These are phyloP conservation scores for Perca flavescens DNA, from an alignment of 2,113 vertebrate genomes.

Conservation along the genomic window DNA sequence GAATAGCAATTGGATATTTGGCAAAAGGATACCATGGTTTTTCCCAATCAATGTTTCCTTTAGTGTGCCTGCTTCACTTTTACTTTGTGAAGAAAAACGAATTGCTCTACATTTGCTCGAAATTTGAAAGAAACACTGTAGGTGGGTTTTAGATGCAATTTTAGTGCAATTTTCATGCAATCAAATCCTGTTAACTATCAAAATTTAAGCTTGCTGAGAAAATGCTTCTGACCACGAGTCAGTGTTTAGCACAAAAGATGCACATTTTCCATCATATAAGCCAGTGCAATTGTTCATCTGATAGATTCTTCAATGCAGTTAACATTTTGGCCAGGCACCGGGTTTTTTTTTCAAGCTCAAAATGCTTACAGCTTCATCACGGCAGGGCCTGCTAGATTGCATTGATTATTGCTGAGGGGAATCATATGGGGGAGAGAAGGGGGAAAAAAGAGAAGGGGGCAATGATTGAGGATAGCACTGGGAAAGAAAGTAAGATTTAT, in stretches of 20 bases:
- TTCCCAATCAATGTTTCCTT: not conserved
- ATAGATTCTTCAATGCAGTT: constrained; percentile 19
- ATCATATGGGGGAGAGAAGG: constrained; percentile 9
- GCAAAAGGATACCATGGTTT: not conserved
- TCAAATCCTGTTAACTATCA: not conserved
- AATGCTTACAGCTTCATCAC: constrained; percentile 33
- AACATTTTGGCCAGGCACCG: not conserved
- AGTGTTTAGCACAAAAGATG: not conserved
- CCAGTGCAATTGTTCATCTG: constrained; percentile 11
- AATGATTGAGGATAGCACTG: constrained; percentile 2
- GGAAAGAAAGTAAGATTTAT: constrained; percentile 33
- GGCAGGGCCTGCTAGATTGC: constrained; percentile 8
- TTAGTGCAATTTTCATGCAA: not conserved
- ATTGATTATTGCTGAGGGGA: constrained; percentile 50
- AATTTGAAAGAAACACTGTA: not conserved
- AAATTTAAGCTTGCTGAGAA: not conserved
- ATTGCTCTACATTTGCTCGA: not conserved
- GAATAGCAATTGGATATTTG: not conserved
- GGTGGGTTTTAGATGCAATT: not conserved
- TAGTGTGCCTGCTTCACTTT: not conserved
- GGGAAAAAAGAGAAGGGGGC: not conserved
- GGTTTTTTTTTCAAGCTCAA: not conserved
- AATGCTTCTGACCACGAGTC: not conserved
- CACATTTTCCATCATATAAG: constrained; percentile 7
- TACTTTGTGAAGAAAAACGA: too few relatives aligned